Conservation (phyloP, 2,113 vertebrate species). For the Columba janthina region DNA sequence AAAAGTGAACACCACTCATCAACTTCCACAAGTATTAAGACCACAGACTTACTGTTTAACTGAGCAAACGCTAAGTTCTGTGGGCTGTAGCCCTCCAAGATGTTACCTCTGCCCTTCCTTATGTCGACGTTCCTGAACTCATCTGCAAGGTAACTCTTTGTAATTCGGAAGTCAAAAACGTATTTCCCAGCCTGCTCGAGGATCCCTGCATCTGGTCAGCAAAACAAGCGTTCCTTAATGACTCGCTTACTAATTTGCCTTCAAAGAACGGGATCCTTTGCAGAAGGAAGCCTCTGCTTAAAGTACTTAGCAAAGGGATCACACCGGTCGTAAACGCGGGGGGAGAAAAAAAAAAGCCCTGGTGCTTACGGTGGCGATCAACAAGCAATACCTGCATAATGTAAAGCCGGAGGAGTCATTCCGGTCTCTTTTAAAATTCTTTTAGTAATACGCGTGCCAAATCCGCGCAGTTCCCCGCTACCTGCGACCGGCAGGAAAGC, state of each 20-base stretch:
- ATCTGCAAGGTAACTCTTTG: rapidly evolving
- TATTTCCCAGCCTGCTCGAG: not conserved
- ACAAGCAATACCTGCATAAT: rapidly evolving
- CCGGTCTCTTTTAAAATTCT: rapidly evolving
- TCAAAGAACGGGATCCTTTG: rapidly evolving
- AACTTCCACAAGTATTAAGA: not conserved
- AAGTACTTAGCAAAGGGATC: rapidly evolving
- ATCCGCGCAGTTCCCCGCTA: rapidly evolving
- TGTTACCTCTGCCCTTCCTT: not conserved
- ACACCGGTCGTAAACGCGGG: rapidly evolving
- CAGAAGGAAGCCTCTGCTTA: not conserved
- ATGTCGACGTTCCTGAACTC: rapidly evolving
- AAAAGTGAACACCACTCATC: not conserved
- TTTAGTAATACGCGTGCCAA: rapidly evolving
- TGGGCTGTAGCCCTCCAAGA: not conserved
- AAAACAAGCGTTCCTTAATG: rapidly evolving
- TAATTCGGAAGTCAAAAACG: rapidly evolving
- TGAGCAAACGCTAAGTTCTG: not conserved
- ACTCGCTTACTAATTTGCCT: rapidly evolving
- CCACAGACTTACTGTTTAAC: not conserved
- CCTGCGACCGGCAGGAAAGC: not conserved
- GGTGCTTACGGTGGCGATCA: rapidly evolving
- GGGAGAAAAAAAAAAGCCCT: no score
- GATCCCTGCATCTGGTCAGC: not conserved
- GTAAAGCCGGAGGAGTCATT: rapidly evolving